These are phyloP conservation scores for Toxotes lorentzi DNA, from an alignment of 2,797 vertebrate species.

Conservation along the genomic window DNA sequence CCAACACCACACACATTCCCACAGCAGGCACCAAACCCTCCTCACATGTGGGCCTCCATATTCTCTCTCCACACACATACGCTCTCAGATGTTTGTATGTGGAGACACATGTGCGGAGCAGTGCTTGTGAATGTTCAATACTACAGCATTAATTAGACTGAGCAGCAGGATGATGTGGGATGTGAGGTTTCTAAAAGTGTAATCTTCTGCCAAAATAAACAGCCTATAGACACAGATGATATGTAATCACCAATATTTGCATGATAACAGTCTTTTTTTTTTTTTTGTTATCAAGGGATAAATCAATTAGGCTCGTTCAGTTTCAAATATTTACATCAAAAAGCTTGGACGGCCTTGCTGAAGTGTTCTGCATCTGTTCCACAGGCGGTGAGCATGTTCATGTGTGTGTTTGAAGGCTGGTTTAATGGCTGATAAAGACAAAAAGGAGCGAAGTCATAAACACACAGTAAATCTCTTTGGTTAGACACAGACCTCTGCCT, in stretches of 20 bases:
- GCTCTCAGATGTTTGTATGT: conserved; percentile 59
- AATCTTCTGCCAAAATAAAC: conserved; percentile 21
- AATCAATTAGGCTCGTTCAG: conserved; percentile 36
- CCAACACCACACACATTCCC: conserved; percentile 23
- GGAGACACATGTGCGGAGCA: conserved; percentile 69
- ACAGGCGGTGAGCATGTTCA: conserved; percentile 3
- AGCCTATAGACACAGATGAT: conserved; percentile 33
- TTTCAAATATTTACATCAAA: conserved; percentile 45
- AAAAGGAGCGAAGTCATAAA: conserved; percentile 56
- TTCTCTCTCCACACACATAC: conserved; percentile 51
- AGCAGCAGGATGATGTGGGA: conserved; percentile 1
- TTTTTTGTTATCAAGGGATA: conserved; percentile 16
- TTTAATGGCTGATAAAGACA: conserved; percentile 62
- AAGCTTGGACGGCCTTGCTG: conserved; percentile 8
- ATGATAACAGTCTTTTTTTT: not conserved
- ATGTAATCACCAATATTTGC: conserved; percentile 36
- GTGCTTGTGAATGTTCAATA: conserved; percentile 40
- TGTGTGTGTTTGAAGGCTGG: conserved; percentile 44
- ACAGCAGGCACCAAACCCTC: conserved; percentile 31
- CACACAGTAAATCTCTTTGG: conserved; percentile 47
- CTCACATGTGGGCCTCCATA: conserved; percentile 59
- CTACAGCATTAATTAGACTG: conserved; percentile 52
- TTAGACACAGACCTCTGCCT: conserved; percentile 28
- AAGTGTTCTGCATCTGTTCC: conserved; percentile 32
- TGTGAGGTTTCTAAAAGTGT: not conserved